Percentiles rank a stretch among this genome's conserved stretches.
phyloP scores from a whole-genome alignment of 2,113 vertebrate genomes.

The Butorides virescens region DNA sequence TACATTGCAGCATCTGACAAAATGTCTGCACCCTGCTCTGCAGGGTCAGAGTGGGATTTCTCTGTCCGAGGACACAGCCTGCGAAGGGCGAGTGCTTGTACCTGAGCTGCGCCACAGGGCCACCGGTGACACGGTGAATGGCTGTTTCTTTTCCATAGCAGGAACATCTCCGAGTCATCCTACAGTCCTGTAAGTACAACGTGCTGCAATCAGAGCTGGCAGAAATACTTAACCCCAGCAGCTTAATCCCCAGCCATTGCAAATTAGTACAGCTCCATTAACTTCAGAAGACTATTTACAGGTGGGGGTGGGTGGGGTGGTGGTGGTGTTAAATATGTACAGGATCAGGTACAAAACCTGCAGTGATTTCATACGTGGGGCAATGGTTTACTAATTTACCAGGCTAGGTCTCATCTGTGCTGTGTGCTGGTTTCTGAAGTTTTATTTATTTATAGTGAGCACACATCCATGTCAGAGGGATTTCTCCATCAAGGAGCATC shows the following conservation, averaged over 20 bases:
- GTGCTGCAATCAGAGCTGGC: background rate
- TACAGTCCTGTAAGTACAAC: background rate
- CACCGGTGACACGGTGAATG: background rate
- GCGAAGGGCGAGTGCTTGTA: fast-evolving
- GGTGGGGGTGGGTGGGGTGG: too few species aligned
- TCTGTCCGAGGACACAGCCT: background rate
- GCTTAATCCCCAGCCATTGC: background rate
- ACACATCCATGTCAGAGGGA: background rate
- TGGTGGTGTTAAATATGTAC: background rate
- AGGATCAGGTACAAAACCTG: constrained; percentile 6
- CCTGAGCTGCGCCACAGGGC: background rate
- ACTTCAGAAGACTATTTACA: background rate
- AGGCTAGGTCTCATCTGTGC: background rate
- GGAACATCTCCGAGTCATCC: background rate
- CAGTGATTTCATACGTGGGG: background rate
- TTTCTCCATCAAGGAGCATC: background rate
- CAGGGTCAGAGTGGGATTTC: background rate
- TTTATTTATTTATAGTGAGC: background rate
- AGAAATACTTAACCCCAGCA: background rate
- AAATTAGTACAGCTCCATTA: constrained; percentile 48
- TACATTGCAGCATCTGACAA: background rate
- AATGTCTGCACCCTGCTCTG: background rate
- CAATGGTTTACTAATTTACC: background rate
- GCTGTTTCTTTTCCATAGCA: background rate
- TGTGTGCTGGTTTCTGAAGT: background rate